These are phyloP conservation scores for Drosophila neocordata DNA, from an alignment of 1,140 invertebrate species.

Conservation along the genomic window DNA sequence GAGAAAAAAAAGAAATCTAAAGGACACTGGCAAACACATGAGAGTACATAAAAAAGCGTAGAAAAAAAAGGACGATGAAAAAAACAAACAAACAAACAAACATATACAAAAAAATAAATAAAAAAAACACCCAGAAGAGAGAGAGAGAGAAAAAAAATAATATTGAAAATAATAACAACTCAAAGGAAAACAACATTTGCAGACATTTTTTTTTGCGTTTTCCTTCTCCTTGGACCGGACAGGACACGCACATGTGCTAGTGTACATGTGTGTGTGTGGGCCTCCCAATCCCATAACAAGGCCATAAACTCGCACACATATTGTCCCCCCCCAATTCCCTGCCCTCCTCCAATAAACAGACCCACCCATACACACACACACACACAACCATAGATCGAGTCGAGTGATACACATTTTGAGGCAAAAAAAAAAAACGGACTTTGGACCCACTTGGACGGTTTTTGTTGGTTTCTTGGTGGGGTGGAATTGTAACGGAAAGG, in stretches of 20 bases:
- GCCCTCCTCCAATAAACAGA: too few relatives aligned
- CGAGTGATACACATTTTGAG: constrained; percentile 68
- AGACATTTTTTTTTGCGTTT: constrained; percentile 56
- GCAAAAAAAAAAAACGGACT: constrained; percentile 46
- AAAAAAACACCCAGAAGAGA: constrained; percentile 19
- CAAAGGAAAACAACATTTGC: constrained; percentile 81
- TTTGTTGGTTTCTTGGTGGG: constrained; percentile 35
- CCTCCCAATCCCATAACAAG: constrained; percentile 42
- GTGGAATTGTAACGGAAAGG: constrained; percentile 25
- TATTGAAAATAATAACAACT: constrained; percentile 80
- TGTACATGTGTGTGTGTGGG: constrained; percentile 23
- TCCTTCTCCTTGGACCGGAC: constrained; percentile 50
- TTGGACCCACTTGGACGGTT: constrained; percentile 51
- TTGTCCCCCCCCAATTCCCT: constrained; percentile 12
- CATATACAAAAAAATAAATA: constrained; percentile 40
- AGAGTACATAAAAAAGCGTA: constrained; percentile 3
- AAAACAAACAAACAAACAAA: constrained; percentile 32
- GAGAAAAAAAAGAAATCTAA: background rate
- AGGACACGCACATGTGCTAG: constrained; percentile 49
- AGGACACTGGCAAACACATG: background rate
- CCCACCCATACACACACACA: constrained; percentile 30
- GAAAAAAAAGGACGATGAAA: background rate
- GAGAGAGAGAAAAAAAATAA: constrained; percentile 38
- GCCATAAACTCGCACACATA: constrained; percentile 34
- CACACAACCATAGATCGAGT: constrained; percentile 58